A percentile compares a stretch with the other conserved stretches of the same genome.
Conservation (phyloP, 2,888 invertebrate species). For the Helobdella robusta region DNA sequence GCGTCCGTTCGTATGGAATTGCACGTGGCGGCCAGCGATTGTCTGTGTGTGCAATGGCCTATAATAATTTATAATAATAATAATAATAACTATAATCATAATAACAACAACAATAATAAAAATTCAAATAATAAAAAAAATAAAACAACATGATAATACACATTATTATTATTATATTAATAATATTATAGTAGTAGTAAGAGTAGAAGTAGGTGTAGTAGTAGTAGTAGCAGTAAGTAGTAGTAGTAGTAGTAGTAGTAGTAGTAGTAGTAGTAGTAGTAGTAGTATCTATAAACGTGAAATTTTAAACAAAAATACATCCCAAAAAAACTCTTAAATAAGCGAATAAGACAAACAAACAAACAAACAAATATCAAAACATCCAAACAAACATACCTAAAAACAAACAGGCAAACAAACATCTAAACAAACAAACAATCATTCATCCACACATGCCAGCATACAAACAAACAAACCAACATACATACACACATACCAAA, state of each 20-base stretch:
- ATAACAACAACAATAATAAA: background rate
- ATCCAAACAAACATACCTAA: too few species aligned
- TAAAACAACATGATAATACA: background rate
- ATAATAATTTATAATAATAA: background rate
- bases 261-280: too few species aligned
- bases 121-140: background rate
- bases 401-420: background rate
- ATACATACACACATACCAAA: background rate
- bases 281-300: too few species aligned
- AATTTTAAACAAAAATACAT: too few species aligned
- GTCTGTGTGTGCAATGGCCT: constrained; percentile 7
- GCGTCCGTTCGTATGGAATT: constrained; percentile 1
- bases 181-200: background rate
- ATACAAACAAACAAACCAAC: background rate
- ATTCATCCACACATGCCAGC: background rate
- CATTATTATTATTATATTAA: background rate
- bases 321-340: too few species aligned
- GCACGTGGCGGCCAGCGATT: background rate
- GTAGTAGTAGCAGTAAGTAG: too few species aligned
- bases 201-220: too few species aligned
- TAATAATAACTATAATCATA: constrained; percentile 1
- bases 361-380: background rate
- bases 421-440: background rate
- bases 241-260: too few species aligned
- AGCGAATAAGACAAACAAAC: background rate